Base-by-base conservation (phyloP, 2,113 vertebrate genomes). In the Mustelus asterias region DNA sequence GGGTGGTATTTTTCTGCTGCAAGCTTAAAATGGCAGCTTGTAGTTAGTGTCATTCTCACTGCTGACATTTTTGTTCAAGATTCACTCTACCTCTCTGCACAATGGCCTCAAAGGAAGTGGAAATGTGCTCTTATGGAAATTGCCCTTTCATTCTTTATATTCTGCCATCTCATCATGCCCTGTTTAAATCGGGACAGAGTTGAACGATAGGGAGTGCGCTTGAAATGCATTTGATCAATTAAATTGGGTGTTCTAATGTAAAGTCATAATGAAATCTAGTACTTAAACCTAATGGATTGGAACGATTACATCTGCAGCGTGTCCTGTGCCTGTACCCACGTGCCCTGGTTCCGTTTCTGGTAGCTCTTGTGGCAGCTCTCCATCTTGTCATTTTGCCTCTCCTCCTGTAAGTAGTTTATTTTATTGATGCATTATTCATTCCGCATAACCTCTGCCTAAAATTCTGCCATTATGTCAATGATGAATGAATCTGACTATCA, bases 351-450 rank as follows among this genome's bases (percentile, higher is more conserved):
- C 98, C 1, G 97, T 97, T 96, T 97, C 98, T 0, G 98, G 98
- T 97, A 98, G 98, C 96, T 98, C 99, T 96, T 99, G 98, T 96
- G 98, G 98, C 94, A 98, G 98, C 97, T 99, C 99, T 54, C 98
- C 99, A 0, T 98, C 98, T 16, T 98, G 98, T 96, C 98, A 98
- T 63, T 99, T 98, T 97, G 98, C 98, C 97, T 99, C 99, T 96
- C 98, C 99, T 96, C 98, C 99, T 93, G 99, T 99, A 97, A 99
- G 99, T 98, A 95, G 95, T 22, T 0, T 60, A 13, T 96, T 88
- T 95, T 96, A 95, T 96, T 29, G 95, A 70, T 97, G 88, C 89
- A 94, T 70, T 48, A 48, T 95, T 95, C 44, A 48, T 48, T 33
- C 41, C 2, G 29, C 11, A 29, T 88, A 8, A 14, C 41, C 67